Base-by-base conservation (phyloP, 1,140 invertebrate species). In the Macrotrachela quadricornifera region DNA sequence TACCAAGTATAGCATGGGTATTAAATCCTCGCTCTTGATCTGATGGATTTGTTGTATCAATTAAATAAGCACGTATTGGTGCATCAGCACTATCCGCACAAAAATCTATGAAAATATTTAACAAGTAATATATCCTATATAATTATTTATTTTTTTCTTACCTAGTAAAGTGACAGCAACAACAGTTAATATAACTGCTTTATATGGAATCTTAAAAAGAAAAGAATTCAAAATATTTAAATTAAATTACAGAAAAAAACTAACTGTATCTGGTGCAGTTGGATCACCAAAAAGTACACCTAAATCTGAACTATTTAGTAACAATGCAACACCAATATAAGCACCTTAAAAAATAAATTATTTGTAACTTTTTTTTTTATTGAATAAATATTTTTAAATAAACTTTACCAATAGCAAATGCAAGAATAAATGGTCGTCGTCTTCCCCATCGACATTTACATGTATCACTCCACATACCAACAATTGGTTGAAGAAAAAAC, bases 391-490 rank as follows among this genome's bases (percentile, higher is more conserved):
- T 4, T 30, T 30, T 30, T 30, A 30, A 30, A 30, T 30, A 4
- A 2, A 8, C 2, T 30, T 30, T 46, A 14, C 39, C 37, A 1
- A 46, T 41, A 18, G 16, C 45, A 16, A 53, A 30, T n/a, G 45
- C 59, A 46, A 73, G 57, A 50, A 75, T 74, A 55, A 73, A 74
- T 15, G 73, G 73, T 17, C 71, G 58, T 46, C 73, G 51, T 17
- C 71, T 57, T n/a, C 73, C 73, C 30, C 41, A 53, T 38, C 16
- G 16, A 37, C 45, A 43, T 30, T 48, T 18, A 56, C 69, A 74
- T 11, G 57, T 58, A 58, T 74, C 73, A 56, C 71, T 71, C 49
- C 63, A 64, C 21, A 53, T 42, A 14, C 51, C 51, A 0, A 53
- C 14, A 14, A 53, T 21, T 16, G 51, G 51, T 37, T 53, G 51